These are phyloP conservation scores for Oscheius sp. DNA, from an alignment of 2,888 invertebrate species.

Conservation along the genomic window DNA sequence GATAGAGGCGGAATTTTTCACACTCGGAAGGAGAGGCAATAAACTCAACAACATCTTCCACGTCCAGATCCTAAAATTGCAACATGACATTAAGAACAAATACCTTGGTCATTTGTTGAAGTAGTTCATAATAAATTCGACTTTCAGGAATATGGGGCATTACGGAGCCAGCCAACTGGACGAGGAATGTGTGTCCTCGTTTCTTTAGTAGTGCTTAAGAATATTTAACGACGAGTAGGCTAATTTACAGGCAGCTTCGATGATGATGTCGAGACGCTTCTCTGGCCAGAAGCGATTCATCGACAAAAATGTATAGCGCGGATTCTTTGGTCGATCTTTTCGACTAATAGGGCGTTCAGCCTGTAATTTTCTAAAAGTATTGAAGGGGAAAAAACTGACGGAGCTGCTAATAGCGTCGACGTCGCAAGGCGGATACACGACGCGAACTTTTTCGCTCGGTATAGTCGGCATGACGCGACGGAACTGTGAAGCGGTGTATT, in stretches of 20 bases:
- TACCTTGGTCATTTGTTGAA: conserved; percentile 69
- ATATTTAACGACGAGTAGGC: background rate
- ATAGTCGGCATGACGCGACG: conserved; percentile 66
- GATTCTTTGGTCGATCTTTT: conserved; percentile 52
- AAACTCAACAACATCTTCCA: conserved; percentile 71
- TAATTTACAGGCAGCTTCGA: conserved; percentile 64
- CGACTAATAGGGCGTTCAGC: conserved; percentile 51
- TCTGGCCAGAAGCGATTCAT: conserved; percentile 70
- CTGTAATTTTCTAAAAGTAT: conserved; percentile 29
- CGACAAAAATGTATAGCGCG: conserved; percentile 64
- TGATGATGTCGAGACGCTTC: conserved; percentile 68
- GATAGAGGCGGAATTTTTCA: conserved; percentile 72
- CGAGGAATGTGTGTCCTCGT: conserved; percentile 49
- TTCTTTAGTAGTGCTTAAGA: conserved; percentile 61
- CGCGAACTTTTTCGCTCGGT: conserved; percentile 59
- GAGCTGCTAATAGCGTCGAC: conserved; percentile 60
- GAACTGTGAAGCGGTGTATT: conserved; percentile 71
- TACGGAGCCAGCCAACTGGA: conserved; percentile 71
- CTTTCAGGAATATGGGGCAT: conserved; percentile 73
- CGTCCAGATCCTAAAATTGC: conserved; percentile 58
- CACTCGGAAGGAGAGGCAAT: conserved; percentile 72
- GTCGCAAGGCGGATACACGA: conserved; percentile 69
- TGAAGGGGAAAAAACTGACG: conserved; percentile 26
- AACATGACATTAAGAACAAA: too few relatives aligned
- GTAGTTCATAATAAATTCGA: conserved; percentile 72